A percentile compares a stretch with the other conserved stretches of the same genome.
phyloP scores from a whole-genome alignment of 2,888 invertebrate species.

The Lysandra coridon region DNA sequence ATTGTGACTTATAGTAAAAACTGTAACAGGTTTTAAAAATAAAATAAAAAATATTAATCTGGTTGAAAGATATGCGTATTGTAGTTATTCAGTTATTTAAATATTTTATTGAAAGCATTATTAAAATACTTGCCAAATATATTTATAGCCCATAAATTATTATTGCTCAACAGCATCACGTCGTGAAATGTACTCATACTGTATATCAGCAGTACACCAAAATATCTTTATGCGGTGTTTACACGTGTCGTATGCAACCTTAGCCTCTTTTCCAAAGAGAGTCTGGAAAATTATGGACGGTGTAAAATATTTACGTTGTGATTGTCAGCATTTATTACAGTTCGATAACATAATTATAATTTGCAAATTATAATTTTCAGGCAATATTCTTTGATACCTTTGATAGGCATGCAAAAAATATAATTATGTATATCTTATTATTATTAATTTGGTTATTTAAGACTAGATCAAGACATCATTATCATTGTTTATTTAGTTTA shows the following conservation, averaged over 20 bases:
- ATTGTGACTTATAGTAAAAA: not conserved
- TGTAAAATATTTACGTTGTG: not conserved
- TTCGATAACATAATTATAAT: not conserved
- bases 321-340: not conserved
- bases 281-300: not conserved
- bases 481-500: not conserved
- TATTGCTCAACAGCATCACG: conserved; percentile 1
- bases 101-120: not conserved
- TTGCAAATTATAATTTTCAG: not conserved
- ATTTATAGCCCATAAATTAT: conserved; percentile 19
- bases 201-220: conserved; percentile 5
- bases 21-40: not conserved
- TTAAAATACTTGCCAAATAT: conserved; percentile 11
- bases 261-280: not conserved
- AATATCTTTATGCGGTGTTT: conserved; percentile 17
- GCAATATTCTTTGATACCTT: too few relatives aligned
- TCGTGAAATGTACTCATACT: not conserved
- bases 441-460: not conserved
- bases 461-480: not conserved
- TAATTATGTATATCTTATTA: too few relatives aligned
- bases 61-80: not conserved
- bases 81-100: not conserved
- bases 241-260: conserved; percentile 20
- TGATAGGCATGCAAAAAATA: too few relatives aligned
- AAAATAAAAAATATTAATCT: not conserved